These are phyloP conservation scores for Hypsibius dujardini DNA, from an alignment of 1,140 invertebrate genomes.

Conservation along the genomic window DNA sequence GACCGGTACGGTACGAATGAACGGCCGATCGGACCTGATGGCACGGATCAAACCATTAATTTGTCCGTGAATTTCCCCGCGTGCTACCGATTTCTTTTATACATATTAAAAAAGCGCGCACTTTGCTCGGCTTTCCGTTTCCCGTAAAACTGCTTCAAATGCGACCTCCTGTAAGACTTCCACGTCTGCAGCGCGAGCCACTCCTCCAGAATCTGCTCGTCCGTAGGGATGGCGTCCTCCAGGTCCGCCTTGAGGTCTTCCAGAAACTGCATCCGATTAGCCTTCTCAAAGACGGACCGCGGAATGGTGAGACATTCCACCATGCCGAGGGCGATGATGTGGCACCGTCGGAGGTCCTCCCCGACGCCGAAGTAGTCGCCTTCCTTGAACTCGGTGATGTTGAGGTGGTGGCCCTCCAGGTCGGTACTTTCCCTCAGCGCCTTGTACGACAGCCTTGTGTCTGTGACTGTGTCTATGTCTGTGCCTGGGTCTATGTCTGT, in stretches of 20 bases:
- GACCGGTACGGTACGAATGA: no score
- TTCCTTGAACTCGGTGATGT: slow-evolving; percentile 12
- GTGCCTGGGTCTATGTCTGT: no score
- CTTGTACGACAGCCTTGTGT: not conserved
- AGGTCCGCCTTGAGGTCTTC: slow-evolving; percentile 12
- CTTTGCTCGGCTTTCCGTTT: not conserved
- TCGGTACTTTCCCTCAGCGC: not conserved
- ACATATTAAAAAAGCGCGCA: not conserved
- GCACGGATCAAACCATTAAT: no score
- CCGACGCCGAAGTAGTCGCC: slow-evolving; percentile 12
- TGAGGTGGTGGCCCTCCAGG: not conserved
- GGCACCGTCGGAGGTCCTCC: not conserved
- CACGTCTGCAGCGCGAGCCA: slow-evolving; percentile 16
- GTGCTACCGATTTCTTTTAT: not conserved
- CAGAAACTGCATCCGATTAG: not conserved
- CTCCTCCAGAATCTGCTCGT: not conserved
- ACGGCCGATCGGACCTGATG: no score
- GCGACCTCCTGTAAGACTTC: not conserved
- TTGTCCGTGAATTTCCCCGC: no score
- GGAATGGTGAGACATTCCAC: slow-evolving; percentile 11
- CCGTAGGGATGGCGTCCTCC: slow-evolving; percentile 16
- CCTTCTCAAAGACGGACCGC: slow-evolving; percentile 13
- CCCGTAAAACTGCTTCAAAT: not conserved
- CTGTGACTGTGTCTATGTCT: no score
- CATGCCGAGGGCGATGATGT: not conserved